Evolutionary conservation across 35 echinoderm and acorn worm species (phyloP).

Genomic region (Apostichopus parvimensis): DNA sequence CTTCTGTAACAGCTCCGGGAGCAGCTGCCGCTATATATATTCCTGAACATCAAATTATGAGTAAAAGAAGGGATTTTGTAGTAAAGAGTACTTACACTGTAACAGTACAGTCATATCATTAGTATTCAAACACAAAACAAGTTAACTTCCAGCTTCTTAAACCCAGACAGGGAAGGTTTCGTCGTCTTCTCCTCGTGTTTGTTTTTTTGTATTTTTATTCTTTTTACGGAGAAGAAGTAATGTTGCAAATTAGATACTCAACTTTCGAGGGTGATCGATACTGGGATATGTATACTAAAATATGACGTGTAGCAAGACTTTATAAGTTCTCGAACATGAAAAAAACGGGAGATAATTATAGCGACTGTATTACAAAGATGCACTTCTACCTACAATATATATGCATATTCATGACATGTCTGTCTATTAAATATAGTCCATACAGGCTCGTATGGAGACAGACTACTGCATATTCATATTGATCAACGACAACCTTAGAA

Average conservation of each 20-base stretch:
- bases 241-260: background rate
- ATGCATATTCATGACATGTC: too few relatives aligned
- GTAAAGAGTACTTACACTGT: background rate
- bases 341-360: too few relatives aligned
- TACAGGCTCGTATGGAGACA: too few relatives aligned
- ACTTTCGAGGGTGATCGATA: background rate
- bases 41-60: background rate
- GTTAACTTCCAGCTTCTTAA: background rate
- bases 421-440: too few relatives aligned
- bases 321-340: too few relatives aligned
- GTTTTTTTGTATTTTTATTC: background rate
- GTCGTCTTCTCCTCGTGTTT: too few relatives aligned
- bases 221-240: background rate
- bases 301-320: too few relatives aligned
- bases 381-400: too few relatives aligned
- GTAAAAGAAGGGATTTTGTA: background rate
- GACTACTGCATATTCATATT: too few relatives aligned
- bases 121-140: background rate
- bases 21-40: background rate
- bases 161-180: background rate
- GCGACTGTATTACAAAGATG: too few relatives aligned
- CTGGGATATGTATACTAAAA: too few relatives aligned
- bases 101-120: background rate
- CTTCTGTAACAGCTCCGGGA: background rate
- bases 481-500: too few relatives aligned